Conservation (phyloP, 2,113 vertebrate genomes). For the Megaleporinus macrocephalus region DNA sequence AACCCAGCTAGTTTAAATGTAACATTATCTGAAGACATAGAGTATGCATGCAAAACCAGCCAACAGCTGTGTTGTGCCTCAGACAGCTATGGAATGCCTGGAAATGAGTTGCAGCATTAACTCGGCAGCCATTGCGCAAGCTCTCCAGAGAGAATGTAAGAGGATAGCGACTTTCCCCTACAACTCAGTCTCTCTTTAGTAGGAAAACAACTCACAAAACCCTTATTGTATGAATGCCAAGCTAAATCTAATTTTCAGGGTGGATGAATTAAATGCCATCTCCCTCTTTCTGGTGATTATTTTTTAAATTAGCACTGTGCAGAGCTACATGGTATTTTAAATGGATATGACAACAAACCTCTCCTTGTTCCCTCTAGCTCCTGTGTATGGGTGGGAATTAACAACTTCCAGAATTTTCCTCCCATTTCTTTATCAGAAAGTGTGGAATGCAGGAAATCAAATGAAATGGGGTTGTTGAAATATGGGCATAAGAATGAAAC, state of each 20-base stretch:
- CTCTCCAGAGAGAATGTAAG: constrained; percentile 3
- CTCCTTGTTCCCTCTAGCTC: not conserved
- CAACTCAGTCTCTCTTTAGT: not conserved
- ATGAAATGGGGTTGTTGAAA: not conserved
- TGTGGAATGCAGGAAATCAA: not conserved
- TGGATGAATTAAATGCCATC: constrained; percentile 61
- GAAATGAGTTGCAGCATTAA: constrained; percentile 38
- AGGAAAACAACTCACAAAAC: constrained; percentile 53
- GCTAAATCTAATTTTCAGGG: constrained; percentile 70
- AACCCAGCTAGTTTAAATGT: not conserved
- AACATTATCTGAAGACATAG: not conserved
- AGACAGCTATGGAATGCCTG: constrained; percentile 23
- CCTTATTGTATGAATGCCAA: constrained; percentile 68
- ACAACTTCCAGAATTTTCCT: not conserved
- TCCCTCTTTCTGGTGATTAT: constrained; percentile 27
- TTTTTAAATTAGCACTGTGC: not conserved
- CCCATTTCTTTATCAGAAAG: not conserved
- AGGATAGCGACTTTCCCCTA: not conserved
- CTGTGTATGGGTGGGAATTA: not conserved
- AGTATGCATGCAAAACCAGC: constrained; percentile 1
- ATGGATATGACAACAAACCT: too few species aligned
- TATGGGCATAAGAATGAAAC: not conserved
- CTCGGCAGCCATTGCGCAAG: constrained; percentile 5
- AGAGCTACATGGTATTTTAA: not conserved
- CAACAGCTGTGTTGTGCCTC: not conserved